Base-by-base conservation (phyloP, 2,797 vertebrate species). In the Pyrocephalus nanus region DNA sequence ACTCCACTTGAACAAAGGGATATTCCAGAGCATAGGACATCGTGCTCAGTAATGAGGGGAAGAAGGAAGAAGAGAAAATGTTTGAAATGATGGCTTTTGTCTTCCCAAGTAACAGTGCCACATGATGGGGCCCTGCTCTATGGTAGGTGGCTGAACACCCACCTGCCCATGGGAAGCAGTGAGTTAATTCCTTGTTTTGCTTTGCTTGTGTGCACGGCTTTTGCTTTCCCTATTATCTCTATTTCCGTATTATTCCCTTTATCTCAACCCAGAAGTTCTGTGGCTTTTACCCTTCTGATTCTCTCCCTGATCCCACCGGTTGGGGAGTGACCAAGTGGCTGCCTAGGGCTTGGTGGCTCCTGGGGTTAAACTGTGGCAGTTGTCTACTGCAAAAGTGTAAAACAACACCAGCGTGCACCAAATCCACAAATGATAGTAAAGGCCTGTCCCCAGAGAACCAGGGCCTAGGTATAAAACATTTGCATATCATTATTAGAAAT, bases 271-370 rank as follows among this genome's bases (percentile, higher is more conserved):
- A 47, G 2, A 12, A 53, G 18, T 47, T 71, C 50, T n/a, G 50
- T 30, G 26, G 34, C 47, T 51, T 64, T 71, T 26, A 34, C 18
- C 45, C 45, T 71, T 47, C 12, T 16, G 12, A 72, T 58, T 65
- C 14, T 34, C 17, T 32, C 10, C 58, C 51, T 0, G 0, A 1
- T 34, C 25, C 23, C 0, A 0, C 38, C 26, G 26, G 38, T 65
- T n/a, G 20, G 36, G 29, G 14, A 83, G 21, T 12, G 19, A 75
- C 36, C 0, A 1, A 51, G 20, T 19, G 17, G 25, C 51, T 65
- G 21, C 43, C n/a, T 45, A 26, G n/a, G 29, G 43, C 25, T 38
- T 57, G 29, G n/a, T 50, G 15, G 30, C 12, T 10, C 15, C 22
- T 0, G 0, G 26, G 8, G n/a, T 58, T 58, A 53, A 72, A 47